A percentile compares a stretch with the other conserved stretches of the same genome.
These are phyloP conservation scores for Pyralis farinalis DNA, from an alignment of 2,888 invertebrate genomes.

Conservation along the genomic window DNA sequence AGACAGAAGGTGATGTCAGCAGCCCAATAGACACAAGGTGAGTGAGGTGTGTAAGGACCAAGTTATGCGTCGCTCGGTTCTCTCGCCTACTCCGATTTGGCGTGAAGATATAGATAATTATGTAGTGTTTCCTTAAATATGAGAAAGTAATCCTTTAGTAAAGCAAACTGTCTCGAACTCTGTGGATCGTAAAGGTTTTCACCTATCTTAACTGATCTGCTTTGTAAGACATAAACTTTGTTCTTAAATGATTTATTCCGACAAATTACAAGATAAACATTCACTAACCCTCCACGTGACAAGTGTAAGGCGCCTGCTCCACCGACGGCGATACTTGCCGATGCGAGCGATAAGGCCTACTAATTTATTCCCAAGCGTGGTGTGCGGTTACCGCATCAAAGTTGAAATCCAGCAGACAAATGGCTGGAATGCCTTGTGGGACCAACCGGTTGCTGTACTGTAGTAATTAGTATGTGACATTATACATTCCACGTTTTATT, in stretches of 20 bases:
- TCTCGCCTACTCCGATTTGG: too few species aligned
- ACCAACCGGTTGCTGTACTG: conserved; percentile 1
- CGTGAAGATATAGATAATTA: too few species aligned
- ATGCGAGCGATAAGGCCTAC: conserved; percentile 21
- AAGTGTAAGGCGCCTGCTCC: conserved; percentile 13
- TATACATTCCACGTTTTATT: background rate
- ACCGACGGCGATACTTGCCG: conserved; percentile 16
- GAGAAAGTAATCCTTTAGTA: too few species aligned
- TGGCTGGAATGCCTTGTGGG: conserved; percentile 24
- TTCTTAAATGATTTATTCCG: background rate
- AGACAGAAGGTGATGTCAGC: too few species aligned
- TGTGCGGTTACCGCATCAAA: conserved; percentile 42
- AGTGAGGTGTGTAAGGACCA: too few species aligned
- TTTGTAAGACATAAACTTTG: too few species aligned
- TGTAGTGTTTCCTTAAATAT: too few species aligned
- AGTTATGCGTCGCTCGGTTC: too few species aligned
- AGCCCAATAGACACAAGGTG: too few species aligned
- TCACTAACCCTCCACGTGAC: background rate
- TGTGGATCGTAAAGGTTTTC: too few species aligned
- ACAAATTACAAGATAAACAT: background rate
- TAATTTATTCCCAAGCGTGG: conserved; percentile 43
- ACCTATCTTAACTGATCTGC: too few species aligned
- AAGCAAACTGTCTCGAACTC: too few species aligned
- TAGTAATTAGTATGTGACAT: conserved; percentile 4
- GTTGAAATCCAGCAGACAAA: conserved; percentile 41